Evolutionary conservation across 2,113 vertebrate species (phyloP).

Genomic region (Sterna hirundo): DNA sequence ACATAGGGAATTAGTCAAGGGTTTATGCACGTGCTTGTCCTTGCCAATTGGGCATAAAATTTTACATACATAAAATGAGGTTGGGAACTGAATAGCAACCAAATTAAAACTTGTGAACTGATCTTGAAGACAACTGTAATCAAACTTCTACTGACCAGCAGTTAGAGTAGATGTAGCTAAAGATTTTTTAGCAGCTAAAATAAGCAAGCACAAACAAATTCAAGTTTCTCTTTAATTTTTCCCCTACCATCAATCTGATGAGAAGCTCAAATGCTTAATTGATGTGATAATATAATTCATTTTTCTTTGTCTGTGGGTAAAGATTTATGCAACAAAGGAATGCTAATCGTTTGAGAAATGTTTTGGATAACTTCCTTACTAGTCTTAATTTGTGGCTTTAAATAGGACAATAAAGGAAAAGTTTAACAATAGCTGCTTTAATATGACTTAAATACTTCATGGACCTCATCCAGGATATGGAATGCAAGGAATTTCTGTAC

Average conservation of each 20-base stretch:
- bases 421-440: constrained; percentile 47
- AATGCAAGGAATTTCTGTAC: constrained; percentile 35
- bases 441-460: neutral
- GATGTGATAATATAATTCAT: neutral
- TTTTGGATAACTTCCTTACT: constrained; percentile 18
- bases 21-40: neutral
- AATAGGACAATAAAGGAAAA: neutral
- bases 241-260: neutral
- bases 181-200: neutral
- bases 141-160: neutral
- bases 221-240: neutral
- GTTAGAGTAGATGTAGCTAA: neutral
- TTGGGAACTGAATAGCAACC: neutral
- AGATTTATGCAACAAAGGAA: neutral
- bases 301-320: neutral
- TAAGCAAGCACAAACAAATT: neutral
- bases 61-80: neutral
- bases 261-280: neutral
- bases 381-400: neutral
- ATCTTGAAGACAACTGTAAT: neutral
- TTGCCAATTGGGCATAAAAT: neutral
- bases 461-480: neutral
- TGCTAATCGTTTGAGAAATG: constrained; percentile 24
- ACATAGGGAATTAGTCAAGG: neutral
- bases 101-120: neutral